Evolutionary conservation across 2,888 invertebrate species (phyloP).

Genomic region (Tinea semifulvella): DNA sequence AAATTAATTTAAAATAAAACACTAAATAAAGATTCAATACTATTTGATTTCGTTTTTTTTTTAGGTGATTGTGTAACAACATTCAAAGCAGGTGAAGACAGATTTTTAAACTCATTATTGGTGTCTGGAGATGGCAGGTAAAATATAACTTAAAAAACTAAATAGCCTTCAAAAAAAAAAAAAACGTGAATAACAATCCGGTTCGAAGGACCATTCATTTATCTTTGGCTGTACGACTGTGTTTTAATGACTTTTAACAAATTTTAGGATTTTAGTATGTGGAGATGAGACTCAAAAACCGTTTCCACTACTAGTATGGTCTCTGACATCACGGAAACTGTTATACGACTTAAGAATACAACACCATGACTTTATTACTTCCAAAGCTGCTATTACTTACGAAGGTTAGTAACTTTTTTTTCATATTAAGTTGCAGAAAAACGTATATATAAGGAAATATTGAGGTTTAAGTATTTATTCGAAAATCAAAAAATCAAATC

Average conservation of each 20-base stretch:
- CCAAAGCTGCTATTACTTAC: constrained; percentile 83
- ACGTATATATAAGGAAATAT: too few species aligned
- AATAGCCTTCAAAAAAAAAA: neutral
- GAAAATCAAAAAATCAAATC: too few species aligned
- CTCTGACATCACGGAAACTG: constrained; percentile 82
- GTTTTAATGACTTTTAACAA: neutral
- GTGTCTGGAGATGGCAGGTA: constrained; percentile 89
- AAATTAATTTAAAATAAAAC: too few species aligned
- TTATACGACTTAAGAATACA: constrained; percentile 88
- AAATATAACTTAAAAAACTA: too few species aligned
- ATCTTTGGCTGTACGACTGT: neutral
- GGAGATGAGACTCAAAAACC: constrained; percentile 94
- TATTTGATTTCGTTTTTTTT: too few species aligned
- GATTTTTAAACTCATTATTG: constrained; percentile 86
- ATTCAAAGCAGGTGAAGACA: constrained; percentile 90
- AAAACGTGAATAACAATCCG: neutral
- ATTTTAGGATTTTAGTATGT: constrained; percentile 78
- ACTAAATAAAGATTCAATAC: too few species aligned
- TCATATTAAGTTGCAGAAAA: too few species aligned
- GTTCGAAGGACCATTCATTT: constrained; percentile 4
- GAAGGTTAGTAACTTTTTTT: constrained; percentile 78
- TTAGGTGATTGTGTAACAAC: constrained; percentile 82
- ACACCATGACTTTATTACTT: constrained; percentile 88
- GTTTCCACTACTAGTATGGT: constrained; percentile 90
- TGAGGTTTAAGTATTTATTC: too few species aligned